phyloP scores from a whole-genome alignment of 2,888 invertebrate species.

The Cerastis leucographa region DNA sequence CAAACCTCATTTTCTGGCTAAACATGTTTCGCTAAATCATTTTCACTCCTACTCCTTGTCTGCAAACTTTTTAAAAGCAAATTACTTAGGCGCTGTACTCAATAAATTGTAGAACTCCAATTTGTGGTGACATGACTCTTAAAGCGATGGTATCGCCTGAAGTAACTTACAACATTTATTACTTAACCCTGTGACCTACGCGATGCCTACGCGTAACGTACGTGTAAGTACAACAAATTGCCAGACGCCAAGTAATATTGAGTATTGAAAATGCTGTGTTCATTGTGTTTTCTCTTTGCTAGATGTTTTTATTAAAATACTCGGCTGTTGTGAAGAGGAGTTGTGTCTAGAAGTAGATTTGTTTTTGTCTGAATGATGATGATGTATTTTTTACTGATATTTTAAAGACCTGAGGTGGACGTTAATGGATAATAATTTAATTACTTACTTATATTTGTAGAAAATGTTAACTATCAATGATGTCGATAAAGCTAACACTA shows the following conservation, averaged over 20 bases:
- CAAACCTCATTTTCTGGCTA: not conserved
- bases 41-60: constrained; percentile 5
- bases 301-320: constrained; percentile 34
- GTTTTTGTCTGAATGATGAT: not conserved
- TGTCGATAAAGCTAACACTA: not conserved
- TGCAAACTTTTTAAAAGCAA: constrained; percentile 29
- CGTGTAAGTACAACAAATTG: constrained; percentile 49
- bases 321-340: not conserved
- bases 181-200: constrained; percentile 48
- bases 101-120: constrained; percentile 42
- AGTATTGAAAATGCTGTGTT: constrained; percentile 44
- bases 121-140: constrained; percentile 40
- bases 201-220: constrained; percentile 33
- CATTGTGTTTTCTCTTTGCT: constrained; percentile 1
- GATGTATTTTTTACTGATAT: too few relatives aligned
- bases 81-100: constrained; percentile 25
- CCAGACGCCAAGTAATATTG: constrained; percentile 34
- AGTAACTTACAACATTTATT: constrained; percentile 49
- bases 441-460: not conserved
- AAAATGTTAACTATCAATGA: not conserved
- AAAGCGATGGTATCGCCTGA: constrained; percentile 28
- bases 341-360: not conserved
- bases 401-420: not conserved
- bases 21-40: constrained; percentile 3
- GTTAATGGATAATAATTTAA: not conserved